phyloP scores from a whole-genome alignment of 2,113 vertebrate genomes.

The Formicarius rufipectus region DNA sequence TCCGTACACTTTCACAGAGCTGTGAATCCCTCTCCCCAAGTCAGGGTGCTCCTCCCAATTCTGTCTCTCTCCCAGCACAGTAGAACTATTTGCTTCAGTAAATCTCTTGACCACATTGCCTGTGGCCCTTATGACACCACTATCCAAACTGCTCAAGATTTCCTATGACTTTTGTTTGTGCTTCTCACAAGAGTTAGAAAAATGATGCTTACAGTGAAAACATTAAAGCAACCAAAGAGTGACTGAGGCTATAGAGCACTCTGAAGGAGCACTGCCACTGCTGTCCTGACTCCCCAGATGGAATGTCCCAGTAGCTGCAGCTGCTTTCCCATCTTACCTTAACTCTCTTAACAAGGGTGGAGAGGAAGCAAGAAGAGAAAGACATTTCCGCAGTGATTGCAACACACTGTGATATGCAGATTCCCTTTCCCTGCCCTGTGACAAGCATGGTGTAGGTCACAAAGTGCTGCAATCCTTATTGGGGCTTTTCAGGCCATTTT shows the following conservation, averaged over 20 bases:
- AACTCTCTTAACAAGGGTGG: not conserved
- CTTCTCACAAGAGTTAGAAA: not conserved
- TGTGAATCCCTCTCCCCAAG: not conserved
- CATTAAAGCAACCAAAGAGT: not conserved
- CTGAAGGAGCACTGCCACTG: not conserved
- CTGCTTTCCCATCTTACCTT: conserved; percentile 1
- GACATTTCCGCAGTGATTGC: not conserved
- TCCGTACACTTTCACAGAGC: not conserved
- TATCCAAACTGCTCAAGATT: not conserved
- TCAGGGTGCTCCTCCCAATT: not conserved
- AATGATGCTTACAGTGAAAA: not conserved
- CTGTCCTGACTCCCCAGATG: not conserved
- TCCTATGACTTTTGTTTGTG: not conserved
- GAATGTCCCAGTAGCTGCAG: not conserved
- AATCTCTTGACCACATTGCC: not conserved
- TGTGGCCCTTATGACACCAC: not conserved
- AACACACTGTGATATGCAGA: not conserved
- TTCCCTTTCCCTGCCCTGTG: conserved; percentile 38
- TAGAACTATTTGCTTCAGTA: not conserved
- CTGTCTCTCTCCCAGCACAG: not conserved
- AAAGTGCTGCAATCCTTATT: conserved; percentile 21
- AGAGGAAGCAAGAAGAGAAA: conserved; percentile 20
- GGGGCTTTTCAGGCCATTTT: not conserved
- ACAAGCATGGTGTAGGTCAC: conserved; percentile 30
- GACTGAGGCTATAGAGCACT: not conserved